Evolutionary conservation across 2,113 vertebrate genomes (phyloP), one percentile per base, ranked within the genome.

Genomic region (Lepus europaeus): DNA sequence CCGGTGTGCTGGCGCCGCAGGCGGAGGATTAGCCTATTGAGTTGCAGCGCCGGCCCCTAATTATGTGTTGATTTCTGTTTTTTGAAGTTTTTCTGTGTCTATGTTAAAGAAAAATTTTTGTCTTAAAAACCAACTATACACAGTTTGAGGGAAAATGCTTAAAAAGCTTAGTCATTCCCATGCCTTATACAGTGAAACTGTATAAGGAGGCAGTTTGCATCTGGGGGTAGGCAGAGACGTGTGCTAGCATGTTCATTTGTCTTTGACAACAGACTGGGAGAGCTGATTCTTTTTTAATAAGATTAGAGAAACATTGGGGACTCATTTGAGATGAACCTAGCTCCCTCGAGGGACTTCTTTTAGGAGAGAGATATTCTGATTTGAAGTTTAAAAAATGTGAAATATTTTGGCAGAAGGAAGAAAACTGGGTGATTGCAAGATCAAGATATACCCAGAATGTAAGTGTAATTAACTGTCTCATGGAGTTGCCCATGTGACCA

Each of bases 321-420:
- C 29, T 69, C 63, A 59, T 68, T 70, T 91, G 82, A 77, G 51
- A 61, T 39, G 69, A 2, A 31, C 25, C 25, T 73, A 33, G 45
- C 69, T 61, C 39, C 63, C 13, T 87, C 17, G 14, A 39, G 36
- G 53, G 17, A 74, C 23, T 69, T 89, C 27, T 77, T 87, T 77
- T 59, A 69, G 56, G 31, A 20, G 12, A 91, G 31, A 53, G 56
- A 14, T 10, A 92, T 84, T 89, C 79, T 79, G 9, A 81, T 78
- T 92, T 89, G 56, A 89, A 66, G 74, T 86, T 93, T 90, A 81
- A 90, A 90, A 49, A 64, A 31, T 84, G 6, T 49, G 23, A 23
- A 73, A 19, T 64, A 85, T 84, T 73, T 89, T 84, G 85, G 45
- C 49, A 73, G 85, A 89, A 45, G 13, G 72, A 49, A 85, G 56